Evolutionary conservation across 2,797 vertebrate genomes (phyloP).

Genomic region (Danionella dracula): DNA sequence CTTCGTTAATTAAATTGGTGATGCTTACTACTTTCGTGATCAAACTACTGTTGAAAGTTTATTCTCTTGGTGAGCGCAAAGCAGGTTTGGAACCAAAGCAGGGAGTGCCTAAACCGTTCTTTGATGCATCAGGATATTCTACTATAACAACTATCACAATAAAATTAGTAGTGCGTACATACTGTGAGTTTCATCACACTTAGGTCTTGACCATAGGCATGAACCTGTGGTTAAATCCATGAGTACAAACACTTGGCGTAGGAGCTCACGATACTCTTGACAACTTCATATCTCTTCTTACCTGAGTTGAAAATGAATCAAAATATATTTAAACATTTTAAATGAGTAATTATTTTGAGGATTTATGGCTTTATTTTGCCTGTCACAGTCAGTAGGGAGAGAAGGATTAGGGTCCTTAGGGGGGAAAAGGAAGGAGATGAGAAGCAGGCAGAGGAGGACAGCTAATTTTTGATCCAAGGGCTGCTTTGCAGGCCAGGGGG

Average conservation of each 20-base stretch:
- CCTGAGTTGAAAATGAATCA: conserved; percentile 47
- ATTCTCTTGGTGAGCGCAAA: conserved; percentile 39
- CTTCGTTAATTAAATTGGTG: too few species aligned
- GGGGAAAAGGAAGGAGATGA: conserved; percentile 62
- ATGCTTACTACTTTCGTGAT: too few species aligned
- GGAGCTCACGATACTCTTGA: conserved; percentile 50
- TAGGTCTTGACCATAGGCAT: conserved; percentile 35
- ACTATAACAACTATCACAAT: too few species aligned
- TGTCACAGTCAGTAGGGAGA: conserved; percentile 73
- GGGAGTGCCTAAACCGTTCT: too few species aligned
- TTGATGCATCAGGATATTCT: too few species aligned
- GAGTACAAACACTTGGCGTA: conserved; percentile 40
- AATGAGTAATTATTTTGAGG: conserved; percentile 75
- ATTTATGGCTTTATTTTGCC: conserved; percentile 77
- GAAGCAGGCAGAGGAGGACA: conserved; percentile 75
- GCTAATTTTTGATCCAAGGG: conserved; percentile 84
- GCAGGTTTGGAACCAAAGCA: too few species aligned
- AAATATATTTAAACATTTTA: conserved; percentile 63
- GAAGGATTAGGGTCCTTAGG: conserved; percentile 63
- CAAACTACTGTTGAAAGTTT: conserved; percentile 56
- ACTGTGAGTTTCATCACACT: conserved; percentile 55
- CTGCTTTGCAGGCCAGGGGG: conserved; percentile 79
- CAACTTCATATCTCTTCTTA: conserved; percentile 46
- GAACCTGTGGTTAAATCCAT: conserved; percentile 48
- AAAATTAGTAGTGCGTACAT: conserved; percentile 16